Conservation (phyloP, 2,113 vertebrate genomes). For the Hydrochoerus hydrochaeris region DNA sequence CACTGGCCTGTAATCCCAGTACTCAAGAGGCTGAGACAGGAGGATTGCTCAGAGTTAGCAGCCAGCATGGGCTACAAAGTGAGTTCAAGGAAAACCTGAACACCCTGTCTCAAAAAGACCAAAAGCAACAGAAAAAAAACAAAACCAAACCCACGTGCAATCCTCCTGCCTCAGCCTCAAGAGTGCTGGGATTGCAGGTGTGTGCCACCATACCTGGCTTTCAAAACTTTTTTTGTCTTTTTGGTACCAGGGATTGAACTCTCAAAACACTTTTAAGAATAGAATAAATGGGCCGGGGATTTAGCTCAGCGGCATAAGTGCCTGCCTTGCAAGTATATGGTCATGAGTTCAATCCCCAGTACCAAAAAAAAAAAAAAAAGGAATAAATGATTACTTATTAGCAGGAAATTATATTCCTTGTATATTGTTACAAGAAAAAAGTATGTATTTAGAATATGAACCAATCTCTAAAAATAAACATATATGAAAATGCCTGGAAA, state of each 20-base stretch:
- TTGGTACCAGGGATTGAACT: no score
- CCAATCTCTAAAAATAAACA: slow-evolving; percentile 5
- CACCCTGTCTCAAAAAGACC: not conserved
- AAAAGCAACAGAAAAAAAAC: not conserved
- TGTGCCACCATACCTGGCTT: not conserved
- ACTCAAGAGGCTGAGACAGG: not conserved
- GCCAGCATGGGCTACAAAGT: not conserved
- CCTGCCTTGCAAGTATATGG: no score
- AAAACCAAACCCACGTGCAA: not conserved
- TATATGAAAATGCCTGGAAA: not conserved
- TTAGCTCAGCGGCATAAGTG: no score
- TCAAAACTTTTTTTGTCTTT: not conserved
- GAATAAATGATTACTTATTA: not conserved
- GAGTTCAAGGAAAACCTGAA: not conserved
- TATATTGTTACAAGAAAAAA: not conserved
- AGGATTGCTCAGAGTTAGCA: not conserved
- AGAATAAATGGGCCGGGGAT: not conserved
- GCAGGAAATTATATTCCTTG: not conserved
- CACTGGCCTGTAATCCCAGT: not conserved
- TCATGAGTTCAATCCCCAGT: no score
- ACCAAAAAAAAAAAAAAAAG: no score
- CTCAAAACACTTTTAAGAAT: not conserved
- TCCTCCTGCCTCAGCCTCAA: no score
- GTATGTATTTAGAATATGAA: not conserved
- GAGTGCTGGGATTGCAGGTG: no score